Base-by-base conservation (phyloP, 2,797 vertebrate species). In the Pseudomugil gertrudae region DNA sequence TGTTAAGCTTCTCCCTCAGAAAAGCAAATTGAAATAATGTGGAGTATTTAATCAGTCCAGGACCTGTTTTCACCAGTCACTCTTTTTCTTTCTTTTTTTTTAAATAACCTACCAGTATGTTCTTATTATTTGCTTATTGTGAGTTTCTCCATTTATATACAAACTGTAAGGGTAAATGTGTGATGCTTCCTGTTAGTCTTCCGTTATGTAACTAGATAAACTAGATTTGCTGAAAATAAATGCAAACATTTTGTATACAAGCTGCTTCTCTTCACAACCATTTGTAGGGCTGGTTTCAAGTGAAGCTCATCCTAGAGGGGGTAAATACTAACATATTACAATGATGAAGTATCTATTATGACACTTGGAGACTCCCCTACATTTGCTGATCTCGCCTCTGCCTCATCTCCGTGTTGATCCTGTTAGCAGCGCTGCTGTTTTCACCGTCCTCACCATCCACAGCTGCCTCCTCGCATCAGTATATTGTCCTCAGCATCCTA, bases 381-480 rank as follows among this genome's bases (percentile, higher is more conserved):
- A 0, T 79, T 72, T 60, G 63, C 78, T 78, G 70, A 47, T 69
- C 58, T 62, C 73, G 62, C 2, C 2, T 83, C 78, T 81, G 27
- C 38, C 56, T 43, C 40, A 3, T 8, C 5, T 43, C 40, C 19
- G 2, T 6, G 40, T n/a, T 43, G 29, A 72, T 51, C 57, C 43
- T 17, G 10, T 74, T 76, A 48, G 38, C 15, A 2, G 24, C 29
- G 19, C 70, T 15, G 55, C 68, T 57, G 69, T 71, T 56, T 58
- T 33, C 52, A 38, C 38, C 60, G 45, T 75, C 61, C 54, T 60
- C 29, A 0, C 59, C 53, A 5, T 66, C 29, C 74, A 48, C 72
- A 45, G 58, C 75, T 66, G 75, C 65, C 65, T 72, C 67, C 17
- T 54, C 19, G 19, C 65, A 74, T 83, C 76, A 74, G 47, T 6